phyloP scores from a whole-genome alignment of 2,113 vertebrate species.

The Orientallactaga bullata region DNA sequence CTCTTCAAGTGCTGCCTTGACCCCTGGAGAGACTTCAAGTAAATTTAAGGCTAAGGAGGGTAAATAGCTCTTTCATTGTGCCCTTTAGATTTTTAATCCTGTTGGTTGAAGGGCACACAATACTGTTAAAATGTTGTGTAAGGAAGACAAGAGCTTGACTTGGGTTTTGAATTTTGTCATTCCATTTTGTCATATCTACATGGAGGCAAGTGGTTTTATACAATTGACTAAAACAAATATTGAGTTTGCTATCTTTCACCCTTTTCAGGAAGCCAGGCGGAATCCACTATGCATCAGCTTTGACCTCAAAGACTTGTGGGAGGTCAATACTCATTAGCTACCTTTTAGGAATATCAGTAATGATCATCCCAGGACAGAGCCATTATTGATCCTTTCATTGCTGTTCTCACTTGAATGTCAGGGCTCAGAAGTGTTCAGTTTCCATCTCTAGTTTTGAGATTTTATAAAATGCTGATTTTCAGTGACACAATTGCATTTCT shows the following conservation, averaged over 20 bases:
- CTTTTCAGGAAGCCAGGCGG: conserved; percentile 53
- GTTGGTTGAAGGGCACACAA: conserved; percentile 52
- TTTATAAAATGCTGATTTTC: conserved; percentile 47
- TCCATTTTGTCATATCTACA: conserved; percentile 32
- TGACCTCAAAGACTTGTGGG: conserved; percentile 46
- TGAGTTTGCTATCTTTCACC: conserved; percentile 33
- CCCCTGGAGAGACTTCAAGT: too few species aligned
- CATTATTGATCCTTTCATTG: conserved; percentile 54
- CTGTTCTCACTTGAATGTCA: conserved; percentile 53
- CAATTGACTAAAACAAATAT: conserved; percentile 66
- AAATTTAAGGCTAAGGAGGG: background rate
- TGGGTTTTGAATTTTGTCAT: conserved; percentile 56
- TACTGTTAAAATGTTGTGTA: conserved; percentile 39
- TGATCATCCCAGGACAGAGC: background rate
- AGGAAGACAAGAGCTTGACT: conserved; percentile 15
- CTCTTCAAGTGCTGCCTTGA: background rate
- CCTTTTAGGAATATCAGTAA: conserved; percentile 48
- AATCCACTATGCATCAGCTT: conserved; percentile 58
- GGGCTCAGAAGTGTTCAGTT: conserved; percentile 60
- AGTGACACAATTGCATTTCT: conserved; percentile 35
- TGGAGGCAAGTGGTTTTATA: conserved; percentile 48
- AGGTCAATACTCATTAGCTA: conserved; percentile 48
- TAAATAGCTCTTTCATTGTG: background rate
- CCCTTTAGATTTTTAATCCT: conserved; percentile 29
- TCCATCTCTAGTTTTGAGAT: conserved; percentile 22